Conservation (phyloP, 2,888 invertebrate species). For the Bedellia somnulentella region DNA sequence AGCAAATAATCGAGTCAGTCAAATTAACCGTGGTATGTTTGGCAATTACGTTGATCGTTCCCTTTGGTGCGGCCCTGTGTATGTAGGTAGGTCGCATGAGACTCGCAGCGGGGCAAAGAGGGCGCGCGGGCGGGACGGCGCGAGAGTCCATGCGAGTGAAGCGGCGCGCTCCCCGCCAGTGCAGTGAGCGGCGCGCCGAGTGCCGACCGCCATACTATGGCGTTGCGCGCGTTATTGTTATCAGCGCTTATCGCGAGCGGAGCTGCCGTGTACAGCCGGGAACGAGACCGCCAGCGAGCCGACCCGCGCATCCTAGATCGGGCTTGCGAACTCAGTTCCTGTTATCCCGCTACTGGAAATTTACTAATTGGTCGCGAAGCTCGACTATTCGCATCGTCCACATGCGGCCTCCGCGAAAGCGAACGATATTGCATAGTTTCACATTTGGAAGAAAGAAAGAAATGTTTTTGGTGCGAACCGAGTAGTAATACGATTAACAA, state of each 20-base stretch:
- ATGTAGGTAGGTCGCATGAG: slow-evolving; percentile 28
- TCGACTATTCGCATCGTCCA: slow-evolving; percentile 87
- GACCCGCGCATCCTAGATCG: slow-evolving; percentile 64
- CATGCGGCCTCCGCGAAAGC: slow-evolving; percentile 81
- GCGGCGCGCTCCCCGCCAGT: slow-evolving; percentile 20
- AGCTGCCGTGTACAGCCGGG: slow-evolving; percentile 35
- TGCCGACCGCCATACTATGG: slow-evolving; percentile 44
- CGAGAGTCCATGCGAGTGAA: slow-evolving; percentile 21
- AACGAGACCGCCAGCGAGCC: slow-evolving; percentile 39
- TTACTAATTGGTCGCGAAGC: slow-evolving; percentile 94
- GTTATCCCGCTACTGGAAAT: slow-evolving; percentile 99
- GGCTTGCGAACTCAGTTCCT: slow-evolving; percentile 93
- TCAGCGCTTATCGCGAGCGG: slow-evolving; percentile 36
- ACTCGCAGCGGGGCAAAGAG: slow-evolving; percentile 1
- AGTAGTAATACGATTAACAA: slow-evolving; percentile 66
- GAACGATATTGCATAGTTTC: slow-evolving; percentile 96
- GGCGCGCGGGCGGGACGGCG: background rate
- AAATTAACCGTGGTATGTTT: too few species aligned
- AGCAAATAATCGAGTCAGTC: too few species aligned
- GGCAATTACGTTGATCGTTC: too few species aligned
- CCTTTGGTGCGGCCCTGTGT: slow-evolving; percentile 28
- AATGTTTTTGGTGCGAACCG: slow-evolving; percentile 97
- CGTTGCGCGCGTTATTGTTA: slow-evolving; percentile 41
- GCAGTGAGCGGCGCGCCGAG: slow-evolving; percentile 42
- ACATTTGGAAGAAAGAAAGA: slow-evolving; percentile 88